phyloP scores from a whole-genome alignment of 2,797 vertebrate genomes.

The Muraenolepis orangiensis region DNA sequence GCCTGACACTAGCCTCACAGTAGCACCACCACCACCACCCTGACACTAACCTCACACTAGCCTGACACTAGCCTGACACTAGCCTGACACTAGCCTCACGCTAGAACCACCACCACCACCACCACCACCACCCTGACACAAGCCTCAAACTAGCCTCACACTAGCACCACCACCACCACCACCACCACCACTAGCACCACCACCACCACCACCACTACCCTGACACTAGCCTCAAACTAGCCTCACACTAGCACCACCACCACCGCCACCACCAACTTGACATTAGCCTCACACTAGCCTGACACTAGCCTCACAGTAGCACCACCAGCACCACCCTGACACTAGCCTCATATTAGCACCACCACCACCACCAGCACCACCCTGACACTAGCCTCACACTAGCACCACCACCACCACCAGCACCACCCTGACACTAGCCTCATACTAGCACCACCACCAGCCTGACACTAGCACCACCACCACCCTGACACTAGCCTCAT shows the following conservation, averaged over 20 bases:
- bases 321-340: background rate
- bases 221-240: background rate
- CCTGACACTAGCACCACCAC: background rate
- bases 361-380: background rate
- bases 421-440: background rate
- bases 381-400: background rate
- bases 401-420: background rate
- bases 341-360: background rate
- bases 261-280: background rate
- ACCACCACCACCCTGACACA: background rate
- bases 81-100: background rate
- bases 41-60: too few relatives aligned
- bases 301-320: too few relatives aligned
- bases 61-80: too few relatives aligned
- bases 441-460: background rate
- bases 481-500: too few relatives aligned
- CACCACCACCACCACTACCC: background rate
- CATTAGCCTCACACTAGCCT: too few relatives aligned
- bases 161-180: too few relatives aligned
- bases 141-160: background rate
- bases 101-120: conserved; percentile 6
- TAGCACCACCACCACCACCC: background rate
- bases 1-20: background rate
- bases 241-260: background rate
- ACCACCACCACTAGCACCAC: too few relatives aligned